Evolutionary conservation across 2,797 vertebrate genomes (phyloP), one percentile per base, ranked within the genome.

Genomic region (Alectoris magna): DNA sequence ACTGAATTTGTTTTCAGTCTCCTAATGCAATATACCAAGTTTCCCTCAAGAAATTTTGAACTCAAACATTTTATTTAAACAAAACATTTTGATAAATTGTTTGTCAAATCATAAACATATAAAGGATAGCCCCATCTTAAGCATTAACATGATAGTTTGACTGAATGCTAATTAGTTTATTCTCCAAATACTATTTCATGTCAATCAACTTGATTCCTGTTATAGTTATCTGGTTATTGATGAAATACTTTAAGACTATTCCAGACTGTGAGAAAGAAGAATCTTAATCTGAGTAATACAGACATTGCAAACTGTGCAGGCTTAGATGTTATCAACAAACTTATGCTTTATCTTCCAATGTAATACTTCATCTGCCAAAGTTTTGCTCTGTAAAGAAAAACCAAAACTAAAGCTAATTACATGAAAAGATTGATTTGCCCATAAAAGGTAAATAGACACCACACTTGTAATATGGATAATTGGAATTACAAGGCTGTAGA

Each of bases 291-390:
- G 31, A 72, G 19, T 14, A 46, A 85, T 62, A 51, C 1, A 88
- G 51, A 55, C 27, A 12, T 5, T 43, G 11, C 8, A 60, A 70
- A 26, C 14, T 55, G 3, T 55, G 21, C 1, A 77, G 84, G 49
- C 3, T 1, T 2, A 62, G 13, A n/a, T 5, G 10, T 56, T 34
- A 60, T 58, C 10, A 36, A 43, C 10, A 2, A 62, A 29, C 1
- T 46, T 69, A 9, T 31, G 46, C 26, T 48, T 91, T 44, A 73
- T 6, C 4, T 26, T 21, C 4, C 9, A 27, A 18, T n/a, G 58
- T 56, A 72, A 51, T 86, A 86, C 24, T 46, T 6, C 10, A 55
- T 8, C 21, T 80, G 41, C 7, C 39, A 21, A 82, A 88, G 1
- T 51, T 89, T 74, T 83, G 1, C 11, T 70, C 10, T 27, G 9